Conservation (phyloP, 2,888 invertebrate species). For the Iselma pallidipennis region DNA sequence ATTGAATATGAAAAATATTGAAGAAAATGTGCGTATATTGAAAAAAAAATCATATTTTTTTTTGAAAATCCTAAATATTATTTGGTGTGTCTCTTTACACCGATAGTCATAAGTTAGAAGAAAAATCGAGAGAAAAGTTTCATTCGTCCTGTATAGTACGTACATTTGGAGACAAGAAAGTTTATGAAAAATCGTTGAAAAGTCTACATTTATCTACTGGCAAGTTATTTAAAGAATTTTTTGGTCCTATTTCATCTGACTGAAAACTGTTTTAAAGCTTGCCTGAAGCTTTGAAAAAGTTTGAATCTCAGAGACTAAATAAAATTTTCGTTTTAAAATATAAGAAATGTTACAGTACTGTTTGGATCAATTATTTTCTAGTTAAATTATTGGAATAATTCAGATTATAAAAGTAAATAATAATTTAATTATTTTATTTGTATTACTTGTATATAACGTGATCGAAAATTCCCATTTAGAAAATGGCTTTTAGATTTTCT, state of each 20-base stretch:
- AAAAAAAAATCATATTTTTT: no score
- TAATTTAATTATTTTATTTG: background rate
- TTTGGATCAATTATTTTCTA: no score
- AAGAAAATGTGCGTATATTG: no score
- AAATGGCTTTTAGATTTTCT: background rate
- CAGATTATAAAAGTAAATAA: no score
- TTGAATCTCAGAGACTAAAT: background rate
- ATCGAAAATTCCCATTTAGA: background rate
- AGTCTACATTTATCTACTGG: background rate
- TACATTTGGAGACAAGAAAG: background rate
- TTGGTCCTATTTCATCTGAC: background rate
- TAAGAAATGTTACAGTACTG: no score
- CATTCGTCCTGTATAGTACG: background rate
- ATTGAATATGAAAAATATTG: no score
- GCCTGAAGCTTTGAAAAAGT: background rate
- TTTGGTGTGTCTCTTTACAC: background rate
- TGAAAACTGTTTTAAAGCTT: background rate
- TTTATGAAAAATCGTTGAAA: conserved; percentile 1
- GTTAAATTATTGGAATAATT: no score
- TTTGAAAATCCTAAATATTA: no score
- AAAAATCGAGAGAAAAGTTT: background rate
- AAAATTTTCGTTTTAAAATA: background rate
- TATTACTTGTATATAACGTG: background rate
- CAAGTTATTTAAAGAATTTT: background rate
- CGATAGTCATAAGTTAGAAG: background rate